Evolutionary conservation across 2,797 vertebrate genomes (phyloP).

Genomic region (Girardinus metallicus): DNA sequence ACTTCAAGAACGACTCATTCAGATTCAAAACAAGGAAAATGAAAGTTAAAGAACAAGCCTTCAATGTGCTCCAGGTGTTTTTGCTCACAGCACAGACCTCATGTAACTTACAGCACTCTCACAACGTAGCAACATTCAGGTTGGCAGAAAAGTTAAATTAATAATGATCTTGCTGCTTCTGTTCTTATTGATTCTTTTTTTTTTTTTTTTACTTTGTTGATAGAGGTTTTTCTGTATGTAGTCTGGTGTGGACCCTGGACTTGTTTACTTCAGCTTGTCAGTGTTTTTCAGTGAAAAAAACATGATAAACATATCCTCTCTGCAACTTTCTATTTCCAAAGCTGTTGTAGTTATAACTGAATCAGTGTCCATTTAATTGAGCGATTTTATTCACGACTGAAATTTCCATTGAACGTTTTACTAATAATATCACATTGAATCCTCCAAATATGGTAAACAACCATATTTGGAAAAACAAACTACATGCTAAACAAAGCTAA

Average conservation of each 20-base stretch:
- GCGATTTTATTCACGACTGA: not conserved
- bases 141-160: slow-evolving; percentile 69
- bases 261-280: slow-evolving; percentile 18
- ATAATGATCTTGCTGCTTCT: slow-evolving; percentile 60
- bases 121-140: slow-evolving; percentile 53
- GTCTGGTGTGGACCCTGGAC: slow-evolving; percentile 20
- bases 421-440: not conserved
- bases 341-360: not conserved
- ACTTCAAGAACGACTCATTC: slow-evolving; percentile 18
- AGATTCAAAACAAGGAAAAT: slow-evolving; percentile 8
- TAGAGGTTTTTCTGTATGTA: slow-evolving; percentile 33
- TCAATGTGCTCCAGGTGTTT: slow-evolving; percentile 6
- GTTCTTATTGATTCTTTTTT: slow-evolving; percentile 47
- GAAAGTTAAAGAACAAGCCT: not conserved
- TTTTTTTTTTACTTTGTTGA: slow-evolving; percentile 20
- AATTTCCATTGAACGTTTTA: not conserved
- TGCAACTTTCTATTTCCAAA: not conserved
- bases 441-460: not conserved
- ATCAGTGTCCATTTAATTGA: not conserved
- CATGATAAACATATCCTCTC: slow-evolving; percentile 12
- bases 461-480: too few relatives aligned
- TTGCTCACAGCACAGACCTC: slow-evolving; percentile 27
- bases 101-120: slow-evolving; percentile 46
- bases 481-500: not conserved
- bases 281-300: slow-evolving; percentile 22